These are phyloP conservation scores for Zygothrica quintamaculata DNA, from an alignment of 2,888 invertebrate genomes.

Conservation along the genomic window DNA sequence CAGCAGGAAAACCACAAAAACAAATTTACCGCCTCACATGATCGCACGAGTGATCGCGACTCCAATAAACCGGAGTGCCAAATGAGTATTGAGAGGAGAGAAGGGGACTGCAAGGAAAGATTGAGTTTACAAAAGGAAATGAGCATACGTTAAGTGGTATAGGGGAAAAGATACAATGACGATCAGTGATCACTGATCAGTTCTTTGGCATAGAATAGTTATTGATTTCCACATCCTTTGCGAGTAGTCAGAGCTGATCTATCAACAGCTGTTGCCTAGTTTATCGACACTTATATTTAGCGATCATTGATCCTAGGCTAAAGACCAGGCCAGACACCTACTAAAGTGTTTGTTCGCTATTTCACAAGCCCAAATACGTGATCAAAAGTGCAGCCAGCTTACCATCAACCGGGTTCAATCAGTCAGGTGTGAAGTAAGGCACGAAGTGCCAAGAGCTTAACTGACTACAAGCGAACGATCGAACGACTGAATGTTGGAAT, in stretches of 20 bases:
- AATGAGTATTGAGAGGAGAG: slow-evolving; percentile 6
- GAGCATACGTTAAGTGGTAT: slow-evolving; percentile 19
- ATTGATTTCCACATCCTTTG: background rate
- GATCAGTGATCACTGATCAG: slow-evolving; percentile 6
- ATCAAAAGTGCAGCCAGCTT: slow-evolving; percentile 58
- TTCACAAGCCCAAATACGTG: slow-evolving; percentile 59
- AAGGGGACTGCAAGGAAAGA: no score
- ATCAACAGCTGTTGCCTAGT: slow-evolving; percentile 6
- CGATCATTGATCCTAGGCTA: slow-evolving; percentile 32
- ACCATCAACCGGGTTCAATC: slow-evolving; percentile 62
- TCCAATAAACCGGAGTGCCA: slow-evolving; percentile 32
- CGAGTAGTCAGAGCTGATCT: slow-evolving; percentile 6
- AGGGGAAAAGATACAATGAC: slow-evolving; percentile 5
- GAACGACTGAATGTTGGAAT: no score
- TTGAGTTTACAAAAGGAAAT: slow-evolving; percentile 56
- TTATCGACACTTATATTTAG: slow-evolving; percentile 39
- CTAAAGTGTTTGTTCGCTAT: slow-evolving; percentile 43
- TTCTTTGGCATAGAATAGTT: no score
- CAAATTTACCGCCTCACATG: slow-evolving; percentile 84
- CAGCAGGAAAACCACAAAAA: slow-evolving; percentile 85
- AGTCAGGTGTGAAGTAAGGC: slow-evolving; percentile 78
- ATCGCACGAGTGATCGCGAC: slow-evolving; percentile 70
- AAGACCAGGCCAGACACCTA: slow-evolving; percentile 43
- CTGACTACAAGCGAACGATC: slow-evolving; percentile 21
- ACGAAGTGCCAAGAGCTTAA: slow-evolving; percentile 47